A percentile compares a stretch with the other conserved stretches of the same genome.
Conservation (phyloP, 1,140 invertebrate genomes). For the Tribolium castaneum region DNA sequence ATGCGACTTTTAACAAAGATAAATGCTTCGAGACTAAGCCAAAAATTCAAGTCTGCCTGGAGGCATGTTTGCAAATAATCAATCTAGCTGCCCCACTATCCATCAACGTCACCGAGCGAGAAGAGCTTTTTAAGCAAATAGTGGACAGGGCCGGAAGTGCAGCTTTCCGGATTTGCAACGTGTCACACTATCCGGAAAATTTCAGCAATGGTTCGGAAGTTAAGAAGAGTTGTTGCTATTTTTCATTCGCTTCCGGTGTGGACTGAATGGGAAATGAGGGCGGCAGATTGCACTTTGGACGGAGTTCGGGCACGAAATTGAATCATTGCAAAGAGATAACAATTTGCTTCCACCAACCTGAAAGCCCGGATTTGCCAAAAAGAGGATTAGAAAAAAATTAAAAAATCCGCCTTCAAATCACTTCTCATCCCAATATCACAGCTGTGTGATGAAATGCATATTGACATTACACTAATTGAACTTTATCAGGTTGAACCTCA, state of each 20-base stretch:
- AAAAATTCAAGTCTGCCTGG: constrained; percentile 28
- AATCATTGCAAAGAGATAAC: not conserved
- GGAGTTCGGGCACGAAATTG: not conserved
- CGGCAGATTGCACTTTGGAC: not conserved
- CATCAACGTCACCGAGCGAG: constrained; percentile 8
- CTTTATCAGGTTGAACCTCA: too few species aligned
- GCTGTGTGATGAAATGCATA: too few species aligned
- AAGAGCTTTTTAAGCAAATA: not conserved
- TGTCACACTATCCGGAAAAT: not conserved
- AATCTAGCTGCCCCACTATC: constrained; percentile 11
- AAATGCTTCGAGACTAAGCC: constrained; percentile 21
- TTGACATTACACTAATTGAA: too few species aligned
- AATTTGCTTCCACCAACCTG: not conserved
- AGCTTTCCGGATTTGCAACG: not conserved
- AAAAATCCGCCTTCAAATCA: too few species aligned
- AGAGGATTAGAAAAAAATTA: not conserved
- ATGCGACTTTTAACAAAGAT: constrained; percentile 32
- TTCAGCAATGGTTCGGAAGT: not conserved
- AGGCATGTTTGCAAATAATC: constrained; percentile 33
- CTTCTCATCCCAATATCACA: too few species aligned
- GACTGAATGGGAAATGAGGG: not conserved
- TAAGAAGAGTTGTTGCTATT: not conserved
- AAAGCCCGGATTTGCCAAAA: not conserved
- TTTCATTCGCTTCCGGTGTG: not conserved
- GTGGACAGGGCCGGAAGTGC: not conserved